Evolutionary conservation across 2,888 invertebrate species (phyloP).

Genomic region (Drosophila hamatofila): DNA sequence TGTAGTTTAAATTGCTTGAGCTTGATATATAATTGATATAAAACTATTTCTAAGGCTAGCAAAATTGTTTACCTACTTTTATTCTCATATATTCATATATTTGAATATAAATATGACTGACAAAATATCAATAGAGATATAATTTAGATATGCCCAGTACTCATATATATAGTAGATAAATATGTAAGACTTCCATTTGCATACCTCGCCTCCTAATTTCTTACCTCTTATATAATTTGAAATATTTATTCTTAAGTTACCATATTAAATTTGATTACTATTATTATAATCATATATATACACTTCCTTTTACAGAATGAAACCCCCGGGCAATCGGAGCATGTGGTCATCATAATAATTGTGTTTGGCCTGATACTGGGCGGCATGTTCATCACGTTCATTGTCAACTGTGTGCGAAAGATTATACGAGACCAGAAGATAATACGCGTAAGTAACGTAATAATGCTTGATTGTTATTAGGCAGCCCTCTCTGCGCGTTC

Average conservation of each 20-base stretch:
- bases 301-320: constrained; percentile 66
- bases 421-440: constrained; percentile 94
- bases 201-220: neutral
- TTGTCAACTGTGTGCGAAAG: constrained; percentile 94
- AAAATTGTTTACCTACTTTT: no score
- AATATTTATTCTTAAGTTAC: no score
- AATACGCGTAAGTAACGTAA: constrained; percentile 89
- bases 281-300: neutral
- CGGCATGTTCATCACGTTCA: constrained; percentile 94
- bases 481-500: constrained; percentile 27
- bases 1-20: no score
- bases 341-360: constrained; percentile 94
- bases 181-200: no score
- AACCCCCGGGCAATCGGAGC: constrained; percentile 86
- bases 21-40: no score
- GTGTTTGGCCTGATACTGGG: constrained; percentile 94
- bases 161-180: no score
- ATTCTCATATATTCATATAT: no score
- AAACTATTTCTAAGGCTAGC: no score
- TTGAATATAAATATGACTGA: no score
- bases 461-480: constrained; percentile 42
- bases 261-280: neutral
- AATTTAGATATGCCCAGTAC: no score
- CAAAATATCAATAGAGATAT: no score
- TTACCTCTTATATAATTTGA: no score